Evolutionary conservation across 2,113 vertebrate genomes (phyloP).

Genomic region (Oceanodroma tethys): DNA sequence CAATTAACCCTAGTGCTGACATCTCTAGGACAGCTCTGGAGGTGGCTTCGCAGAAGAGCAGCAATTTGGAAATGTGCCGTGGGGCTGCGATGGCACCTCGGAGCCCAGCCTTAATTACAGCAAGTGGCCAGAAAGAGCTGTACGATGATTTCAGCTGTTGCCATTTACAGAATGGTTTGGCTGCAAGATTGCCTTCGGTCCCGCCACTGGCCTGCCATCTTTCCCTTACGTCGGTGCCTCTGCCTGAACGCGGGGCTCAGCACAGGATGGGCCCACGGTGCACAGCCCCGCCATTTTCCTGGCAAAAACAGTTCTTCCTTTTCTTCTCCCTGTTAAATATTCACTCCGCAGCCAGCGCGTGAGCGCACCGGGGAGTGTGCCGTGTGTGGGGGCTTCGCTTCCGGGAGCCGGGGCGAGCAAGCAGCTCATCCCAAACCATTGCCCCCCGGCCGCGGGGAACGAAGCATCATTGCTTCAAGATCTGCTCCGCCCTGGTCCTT

Average conservation of each 20-base stretch:
- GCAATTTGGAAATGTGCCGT: not conserved
- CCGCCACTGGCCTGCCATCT: not conserved
- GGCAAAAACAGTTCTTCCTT: not conserved
- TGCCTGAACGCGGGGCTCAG: not conserved
- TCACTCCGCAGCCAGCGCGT: not conserved
- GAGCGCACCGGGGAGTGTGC: fast-evolving
- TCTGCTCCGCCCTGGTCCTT: not conserved
- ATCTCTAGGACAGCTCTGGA: not conserved
- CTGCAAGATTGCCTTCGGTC: not conserved
- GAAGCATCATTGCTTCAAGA: not conserved
- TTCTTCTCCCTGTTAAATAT: not conserved
- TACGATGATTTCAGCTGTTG: not conserved
- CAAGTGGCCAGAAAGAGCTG: not conserved
- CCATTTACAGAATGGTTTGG: not conserved
- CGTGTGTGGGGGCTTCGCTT: not conserved
- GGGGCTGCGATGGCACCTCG: not conserved
- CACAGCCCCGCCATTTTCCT: not conserved
- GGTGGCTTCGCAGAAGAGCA: not conserved
- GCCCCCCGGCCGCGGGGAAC: fast-evolving
- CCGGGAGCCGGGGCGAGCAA: not conserved
- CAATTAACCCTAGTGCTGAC: not conserved
- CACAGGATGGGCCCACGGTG: fast-evolving
- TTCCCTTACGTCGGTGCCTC: not conserved
- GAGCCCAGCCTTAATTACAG: constrained; percentile 1
- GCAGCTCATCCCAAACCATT: not conserved